Evolutionary conservation across 2,113 vertebrate genomes (phyloP).

Genomic region (Xyliphius kryptos): DNA sequence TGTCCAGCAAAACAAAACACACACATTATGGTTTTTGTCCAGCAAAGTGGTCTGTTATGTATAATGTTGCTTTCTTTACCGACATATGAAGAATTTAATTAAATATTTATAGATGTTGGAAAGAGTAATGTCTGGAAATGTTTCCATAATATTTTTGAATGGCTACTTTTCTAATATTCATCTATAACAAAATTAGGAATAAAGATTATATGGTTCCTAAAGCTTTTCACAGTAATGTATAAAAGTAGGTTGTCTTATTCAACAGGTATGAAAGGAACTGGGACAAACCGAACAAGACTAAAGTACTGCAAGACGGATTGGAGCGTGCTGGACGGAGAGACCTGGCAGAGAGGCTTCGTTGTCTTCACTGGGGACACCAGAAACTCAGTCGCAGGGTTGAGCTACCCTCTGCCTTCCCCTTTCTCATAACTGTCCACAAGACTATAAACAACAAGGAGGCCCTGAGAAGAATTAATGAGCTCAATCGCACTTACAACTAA

Average conservation of each 20-base stretch:
- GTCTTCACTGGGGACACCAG: slow-evolving; percentile 64
- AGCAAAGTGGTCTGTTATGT: too few species aligned
- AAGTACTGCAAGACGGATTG: slow-evolving; percentile 61
- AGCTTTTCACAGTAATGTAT: background rate
- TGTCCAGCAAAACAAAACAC: too few species aligned
- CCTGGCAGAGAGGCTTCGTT: slow-evolving; percentile 61
- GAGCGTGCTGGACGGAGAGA: slow-evolving; percentile 59
- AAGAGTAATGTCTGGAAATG: too few species aligned
- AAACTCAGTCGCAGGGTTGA: slow-evolving; percentile 63
- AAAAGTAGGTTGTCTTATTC: background rate
- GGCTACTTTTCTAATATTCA: too few species aligned
- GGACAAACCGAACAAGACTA: slow-evolving; percentile 63
- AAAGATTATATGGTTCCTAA: background rate
- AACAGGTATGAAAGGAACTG: slow-evolving; percentile 55
- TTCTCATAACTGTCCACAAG: slow-evolving; percentile 67
- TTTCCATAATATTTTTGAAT: too few species aligned
- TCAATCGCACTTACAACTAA: slow-evolving; percentile 52
- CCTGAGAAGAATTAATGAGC: slow-evolving; percentile 63
- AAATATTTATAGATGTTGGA: too few species aligned
- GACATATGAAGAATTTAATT: too few species aligned
- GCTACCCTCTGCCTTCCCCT: slow-evolving; percentile 67
- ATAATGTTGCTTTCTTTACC: too few species aligned
- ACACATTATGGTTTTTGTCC: too few species aligned
- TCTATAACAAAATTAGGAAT: too few species aligned
- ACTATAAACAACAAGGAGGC: slow-evolving; percentile 63